Evolutionary conservation across 2,797 vertebrate species (phyloP), one percentile per base, ranked within the genome.

Genomic region (Loris lydekkerianus): DNA sequence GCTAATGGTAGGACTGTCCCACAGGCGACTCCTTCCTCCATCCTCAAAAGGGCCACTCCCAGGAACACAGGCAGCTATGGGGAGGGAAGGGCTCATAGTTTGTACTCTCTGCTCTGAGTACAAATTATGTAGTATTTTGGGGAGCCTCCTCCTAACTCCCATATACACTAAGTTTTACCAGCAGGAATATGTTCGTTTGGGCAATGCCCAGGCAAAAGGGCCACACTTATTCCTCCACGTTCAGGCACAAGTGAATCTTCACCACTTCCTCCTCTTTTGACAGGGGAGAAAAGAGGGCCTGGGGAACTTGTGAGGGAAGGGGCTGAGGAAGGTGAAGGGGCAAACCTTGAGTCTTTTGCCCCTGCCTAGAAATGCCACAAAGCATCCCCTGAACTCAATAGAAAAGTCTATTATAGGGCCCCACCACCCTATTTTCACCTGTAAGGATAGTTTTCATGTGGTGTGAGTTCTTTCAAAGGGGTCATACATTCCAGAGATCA

Each of bases 1-100:
- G 40, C 65, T 96, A 34, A 76, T 78, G 31, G n/a, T 86, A 63
- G 43, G 40, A 73, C 5, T 53, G 63, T 90, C 67, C 56, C 18
- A 29, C 2, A 77, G 61, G 69, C 56, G 76, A 58, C 20, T 76
- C 49, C n/a, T n/a, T 91, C 78, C 13, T 40, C 21, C n/a, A 84
- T 37, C 43, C 37, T 80, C 77, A 89, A 46, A 95, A 89, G 23
- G 31, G 20, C 76, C 53, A 84, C 77, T 91, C 43, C 91, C 8
- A 46, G 67, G 53, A 72, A 93, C 53, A 53, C 29, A 46, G 13
- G 8, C 3, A 69, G 61, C 60, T 49, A 25, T 31, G 17, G 20
- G 40, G 40, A 94, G 76, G 43, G 63, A 86, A 61, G 25, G 11
- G 8, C 87, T 88, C 53, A 76, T 5, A 86, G 34, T 29, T 80